These are phyloP conservation scores for Tupaia tana DNA, from an alignment of 2,113 vertebrate species.

Conservation along the genomic window DNA sequence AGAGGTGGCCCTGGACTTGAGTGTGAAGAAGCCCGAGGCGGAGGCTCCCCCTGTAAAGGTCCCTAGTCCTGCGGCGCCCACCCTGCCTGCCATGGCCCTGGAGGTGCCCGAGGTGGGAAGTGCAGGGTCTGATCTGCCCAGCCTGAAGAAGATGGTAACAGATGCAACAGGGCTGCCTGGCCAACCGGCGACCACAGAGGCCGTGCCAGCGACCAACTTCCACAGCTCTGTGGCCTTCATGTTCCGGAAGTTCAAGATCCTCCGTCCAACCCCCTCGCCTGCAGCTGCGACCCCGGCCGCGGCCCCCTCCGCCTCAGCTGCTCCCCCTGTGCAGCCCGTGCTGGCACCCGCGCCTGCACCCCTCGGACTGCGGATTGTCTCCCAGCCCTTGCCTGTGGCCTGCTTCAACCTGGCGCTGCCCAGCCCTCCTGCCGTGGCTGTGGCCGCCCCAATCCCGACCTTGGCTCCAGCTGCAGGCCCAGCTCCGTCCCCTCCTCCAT, in stretches of 20 bases:
- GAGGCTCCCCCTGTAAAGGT: neutral
- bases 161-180: neutral
- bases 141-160: slow-evolving; percentile 7
- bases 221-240: slow-evolving; percentile 86
- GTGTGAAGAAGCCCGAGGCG: slow-evolving; percentile 44
- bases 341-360: neutral
- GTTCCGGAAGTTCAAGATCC: slow-evolving; percentile 87
- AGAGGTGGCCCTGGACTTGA: slow-evolving; percentile 71
- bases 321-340: neutral
- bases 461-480: accelerated
- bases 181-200: slow-evolving; percentile 32
- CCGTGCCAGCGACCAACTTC: slow-evolving; percentile 73
- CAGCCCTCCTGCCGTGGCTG: neutral
- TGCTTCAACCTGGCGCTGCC: slow-evolving; percentile 74
- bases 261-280: slow-evolving; percentile 34
- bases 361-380: neutral
- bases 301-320: neutral
- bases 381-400: slow-evolving; percentile 82
- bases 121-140: neutral
- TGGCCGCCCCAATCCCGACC: slow-evolving; percentile 57
- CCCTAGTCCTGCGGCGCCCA: accelerated
- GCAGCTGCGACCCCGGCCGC: neutral
- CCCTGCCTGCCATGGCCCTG: neutral
- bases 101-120: neutral
- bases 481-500: accelerated